Evolutionary conservation across 2,888 invertebrate genomes (phyloP).

Genomic region (Andrena haemorrhoa): DNA sequence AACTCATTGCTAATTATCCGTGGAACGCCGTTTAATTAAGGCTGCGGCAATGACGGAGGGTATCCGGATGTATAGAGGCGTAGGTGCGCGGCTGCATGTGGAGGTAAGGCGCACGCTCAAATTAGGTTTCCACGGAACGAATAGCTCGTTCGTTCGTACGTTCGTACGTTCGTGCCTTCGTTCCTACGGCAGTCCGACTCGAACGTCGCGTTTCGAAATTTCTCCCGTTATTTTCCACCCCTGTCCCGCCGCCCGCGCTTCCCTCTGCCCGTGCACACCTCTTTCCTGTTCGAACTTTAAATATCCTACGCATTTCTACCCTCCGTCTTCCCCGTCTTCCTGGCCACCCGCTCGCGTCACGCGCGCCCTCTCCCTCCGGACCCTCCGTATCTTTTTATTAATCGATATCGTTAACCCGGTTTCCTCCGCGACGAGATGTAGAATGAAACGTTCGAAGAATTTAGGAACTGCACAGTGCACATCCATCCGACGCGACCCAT

Average conservation of each 20-base stretch:
- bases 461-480: not conserved
- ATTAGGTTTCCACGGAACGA: constrained; percentile 70
- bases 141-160: constrained; percentile 57
- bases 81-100: constrained; percentile 62
- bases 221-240: constrained; percentile 47
- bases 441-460: not conserved
- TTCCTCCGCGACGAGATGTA: not conserved
- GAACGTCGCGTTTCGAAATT: constrained; percentile 66
- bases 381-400: not conserved
- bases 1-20: constrained; percentile 79
- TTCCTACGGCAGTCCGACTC: constrained; percentile 49
- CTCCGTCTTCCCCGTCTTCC: not conserved
- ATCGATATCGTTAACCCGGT: constrained; percentile 23
- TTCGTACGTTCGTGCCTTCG: constrained; percentile 33
- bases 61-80: constrained; percentile 69
- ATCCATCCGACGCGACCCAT: not conserved
- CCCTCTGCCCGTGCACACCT: constrained; percentile 2
- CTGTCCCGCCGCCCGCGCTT: not conserved
- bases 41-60: constrained; percentile 69
- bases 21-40: constrained; percentile 78
- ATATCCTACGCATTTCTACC: not conserved
- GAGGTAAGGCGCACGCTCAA: constrained; percentile 64
- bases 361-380: not conserved
- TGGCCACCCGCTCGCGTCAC: not conserved
- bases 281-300: constrained; percentile 34